phyloP scores from a whole-genome alignment of 2,113 vertebrate species.

The Copsychus sechellarum region DNA sequence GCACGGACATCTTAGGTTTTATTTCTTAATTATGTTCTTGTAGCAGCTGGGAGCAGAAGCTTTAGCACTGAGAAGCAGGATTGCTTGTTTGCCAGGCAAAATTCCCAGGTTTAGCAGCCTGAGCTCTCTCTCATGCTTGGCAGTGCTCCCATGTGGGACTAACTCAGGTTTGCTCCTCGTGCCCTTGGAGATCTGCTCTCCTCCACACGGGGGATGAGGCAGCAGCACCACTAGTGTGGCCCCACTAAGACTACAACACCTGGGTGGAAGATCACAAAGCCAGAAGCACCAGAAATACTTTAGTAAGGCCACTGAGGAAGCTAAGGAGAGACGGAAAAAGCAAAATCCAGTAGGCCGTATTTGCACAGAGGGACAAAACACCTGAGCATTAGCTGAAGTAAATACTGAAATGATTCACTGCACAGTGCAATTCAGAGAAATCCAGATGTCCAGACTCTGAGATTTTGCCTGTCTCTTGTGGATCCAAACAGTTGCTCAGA shows the following conservation, averaged over 20 bases:
- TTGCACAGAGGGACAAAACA: neutral
- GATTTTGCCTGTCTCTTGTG: neutral
- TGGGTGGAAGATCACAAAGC: neutral
- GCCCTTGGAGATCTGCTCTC: neutral
- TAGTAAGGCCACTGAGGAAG: neutral
- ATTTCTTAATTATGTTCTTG: neutral
- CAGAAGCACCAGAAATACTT: neutral
- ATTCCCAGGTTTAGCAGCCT: neutral
- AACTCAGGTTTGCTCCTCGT: neutral
- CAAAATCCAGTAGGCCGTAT: neutral
- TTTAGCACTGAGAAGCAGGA: neutral
- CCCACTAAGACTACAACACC: neutral
- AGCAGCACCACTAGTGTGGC: neutral
- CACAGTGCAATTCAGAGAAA: neutral
- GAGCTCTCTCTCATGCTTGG: neutral
- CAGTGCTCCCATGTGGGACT: neutral
- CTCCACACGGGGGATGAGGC: rapidly evolving
- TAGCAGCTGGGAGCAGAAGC: neutral
- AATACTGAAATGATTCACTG: neutral
- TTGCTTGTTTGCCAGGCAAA: neutral
- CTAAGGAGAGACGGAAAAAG: neutral
- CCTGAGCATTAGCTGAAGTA: neutral
- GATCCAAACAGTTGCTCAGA: neutral
- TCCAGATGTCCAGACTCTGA: neutral
- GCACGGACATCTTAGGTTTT: neutral